These are phyloP conservation scores for Dioctria linearis DNA, from an alignment of 2,888 invertebrate species.

Conservation along the genomic window DNA sequence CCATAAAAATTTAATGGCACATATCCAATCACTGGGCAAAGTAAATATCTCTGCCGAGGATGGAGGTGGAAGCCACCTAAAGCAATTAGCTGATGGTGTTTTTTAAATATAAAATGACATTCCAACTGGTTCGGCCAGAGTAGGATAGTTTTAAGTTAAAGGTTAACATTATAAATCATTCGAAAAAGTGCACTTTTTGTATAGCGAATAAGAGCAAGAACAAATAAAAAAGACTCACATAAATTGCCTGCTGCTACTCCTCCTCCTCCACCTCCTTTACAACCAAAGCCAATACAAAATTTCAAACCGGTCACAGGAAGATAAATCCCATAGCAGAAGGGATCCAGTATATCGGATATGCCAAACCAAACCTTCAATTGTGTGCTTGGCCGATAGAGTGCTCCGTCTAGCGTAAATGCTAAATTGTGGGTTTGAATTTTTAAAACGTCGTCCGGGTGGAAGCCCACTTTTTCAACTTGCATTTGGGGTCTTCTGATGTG, in stretches of 20 bases:
- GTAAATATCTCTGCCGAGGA: slow-evolving; percentile 1
- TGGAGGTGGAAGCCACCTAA: slow-evolving; percentile 18
- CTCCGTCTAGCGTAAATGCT: slow-evolving; percentile 57
- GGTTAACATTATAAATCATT: slow-evolving; percentile 22
- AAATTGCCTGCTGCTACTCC: neutral
- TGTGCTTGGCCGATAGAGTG: slow-evolving; percentile 56
- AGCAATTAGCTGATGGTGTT: slow-evolving; percentile 23
- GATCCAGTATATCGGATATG: slow-evolving; percentile 49
- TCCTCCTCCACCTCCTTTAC: neutral
- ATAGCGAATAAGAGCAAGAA: neutral
- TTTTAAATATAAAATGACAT: slow-evolving; percentile 19
- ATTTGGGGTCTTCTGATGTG: neutral
- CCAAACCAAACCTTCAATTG: slow-evolving; percentile 57
- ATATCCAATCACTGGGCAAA: slow-evolving; percentile 28
- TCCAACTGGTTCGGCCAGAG: slow-evolving; percentile 9
- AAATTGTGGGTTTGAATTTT: slow-evolving; percentile 59
- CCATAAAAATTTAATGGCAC: slow-evolving; percentile 43
- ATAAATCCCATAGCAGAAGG: slow-evolving; percentile 34
- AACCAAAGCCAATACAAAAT: slow-evolving; percentile 4
- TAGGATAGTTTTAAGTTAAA: slow-evolving; percentile 9
- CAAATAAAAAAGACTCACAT: slow-evolving; percentile 10
- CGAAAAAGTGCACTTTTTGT: neutral
- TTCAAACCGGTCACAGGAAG: slow-evolving; percentile 9
- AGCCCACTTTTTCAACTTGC: slow-evolving; percentile 15
- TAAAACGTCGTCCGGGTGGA: slow-evolving; percentile 55